Conservation (phyloP, 2,888 invertebrate genomes). For the Phasia obesa region DNA sequence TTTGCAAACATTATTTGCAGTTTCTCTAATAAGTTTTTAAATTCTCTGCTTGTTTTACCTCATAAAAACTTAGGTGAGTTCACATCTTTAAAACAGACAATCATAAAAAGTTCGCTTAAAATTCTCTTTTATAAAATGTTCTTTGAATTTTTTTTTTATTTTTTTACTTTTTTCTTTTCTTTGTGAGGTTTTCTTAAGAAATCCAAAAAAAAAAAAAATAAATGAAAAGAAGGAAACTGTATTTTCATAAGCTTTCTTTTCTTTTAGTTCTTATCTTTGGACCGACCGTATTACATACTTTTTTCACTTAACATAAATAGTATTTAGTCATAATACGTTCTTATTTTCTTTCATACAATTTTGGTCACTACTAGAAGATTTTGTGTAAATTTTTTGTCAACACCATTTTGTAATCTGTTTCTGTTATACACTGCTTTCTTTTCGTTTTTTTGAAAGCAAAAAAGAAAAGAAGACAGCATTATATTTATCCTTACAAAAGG, state of each 20-base stretch:
- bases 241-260: slow-evolving; percentile 57
- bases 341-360: slow-evolving; percentile 35
- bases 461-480: not conserved
- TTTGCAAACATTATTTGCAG: no score
- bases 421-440: slow-evolving; percentile 19
- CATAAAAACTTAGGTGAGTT: not conserved
- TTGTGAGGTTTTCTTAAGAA: slow-evolving; percentile 27
- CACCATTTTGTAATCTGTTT: slow-evolving; percentile 58
- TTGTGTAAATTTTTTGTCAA: slow-evolving; percentile 32
- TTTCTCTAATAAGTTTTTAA: no score
- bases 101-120: not conserved
- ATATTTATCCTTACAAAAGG: slow-evolving; percentile 14
- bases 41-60: not conserved
- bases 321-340: slow-evolving; percentile 63
- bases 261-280: slow-evolving; percentile 56
- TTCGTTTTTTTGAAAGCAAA: not conserved
- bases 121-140: slow-evolving; percentile 7
- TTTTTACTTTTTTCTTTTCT: slow-evolving; percentile 21
- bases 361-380: slow-evolving; percentile 17
- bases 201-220: not conserved
- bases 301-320: slow-evolving; percentile 69
- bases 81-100: not conserved
- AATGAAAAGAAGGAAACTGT: slow-evolving; percentile 8
- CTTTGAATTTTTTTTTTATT: slow-evolving; percentile 1
- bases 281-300: slow-evolving; percentile 53